Evolutionary conservation across 2,888 invertebrate species (phyloP).

Genomic region (Melolontha melolontha): DNA sequence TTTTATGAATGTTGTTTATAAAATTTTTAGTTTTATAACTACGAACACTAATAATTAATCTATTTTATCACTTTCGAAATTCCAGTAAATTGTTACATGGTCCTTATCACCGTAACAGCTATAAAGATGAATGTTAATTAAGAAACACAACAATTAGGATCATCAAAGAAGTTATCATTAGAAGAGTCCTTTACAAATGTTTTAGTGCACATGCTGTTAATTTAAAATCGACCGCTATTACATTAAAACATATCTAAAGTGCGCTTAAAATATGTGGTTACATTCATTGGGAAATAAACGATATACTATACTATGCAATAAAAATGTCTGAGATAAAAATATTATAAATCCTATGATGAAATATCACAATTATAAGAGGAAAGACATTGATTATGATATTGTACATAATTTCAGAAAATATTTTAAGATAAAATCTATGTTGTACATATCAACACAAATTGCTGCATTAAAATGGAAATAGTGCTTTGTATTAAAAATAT

Average conservation of each 20-base stretch:
- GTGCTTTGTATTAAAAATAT: neutral
- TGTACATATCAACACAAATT: constrained; percentile 4
- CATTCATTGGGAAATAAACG: constrained; percentile 17
- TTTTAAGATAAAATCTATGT: neutral
- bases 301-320: constrained; percentile 19
- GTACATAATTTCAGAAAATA: constrained; percentile 11
- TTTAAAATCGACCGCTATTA: constrained; percentile 31
- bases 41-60: constrained; percentile 8
- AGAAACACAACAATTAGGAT: constrained; percentile 7
- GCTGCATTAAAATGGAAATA: constrained; percentile 19
- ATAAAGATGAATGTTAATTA: constrained; percentile 26
- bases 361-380: neutral
- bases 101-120: constrained; percentile 15
- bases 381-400: neutral
- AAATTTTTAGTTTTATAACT: constrained; percentile 9
- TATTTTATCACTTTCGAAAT: constrained; percentile 8
- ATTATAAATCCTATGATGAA: constrained; percentile 2
- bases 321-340: constrained; percentile 11
- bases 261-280: constrained; percentile 20
- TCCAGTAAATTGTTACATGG: constrained; percentile 27
- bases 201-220: constrained; percentile 29
- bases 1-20: neutral
- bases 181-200: constrained; percentile 18
- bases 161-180: constrained; percentile 20
- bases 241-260: constrained; percentile 31